phyloP scores from a whole-genome alignment of 2,113 vertebrate species.

The Pelmatolapia mariae region DNA sequence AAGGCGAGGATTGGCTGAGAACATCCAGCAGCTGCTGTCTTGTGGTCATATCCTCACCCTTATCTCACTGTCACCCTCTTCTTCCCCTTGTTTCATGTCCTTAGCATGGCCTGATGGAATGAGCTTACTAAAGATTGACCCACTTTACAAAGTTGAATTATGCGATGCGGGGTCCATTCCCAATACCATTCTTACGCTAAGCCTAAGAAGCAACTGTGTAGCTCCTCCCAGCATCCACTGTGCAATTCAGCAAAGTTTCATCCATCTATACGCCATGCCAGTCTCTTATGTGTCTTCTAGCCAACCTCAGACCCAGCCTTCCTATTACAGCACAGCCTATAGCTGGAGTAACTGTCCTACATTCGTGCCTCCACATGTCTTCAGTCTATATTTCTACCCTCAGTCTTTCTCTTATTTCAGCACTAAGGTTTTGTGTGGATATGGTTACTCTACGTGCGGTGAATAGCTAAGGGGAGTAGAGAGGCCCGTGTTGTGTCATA shows the following conservation, averaged over 20 bases:
- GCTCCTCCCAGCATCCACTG: not conserved
- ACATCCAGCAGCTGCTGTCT: constrained; percentile 15
- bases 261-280: not conserved
- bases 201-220: not conserved
- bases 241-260: constrained; percentile 10
- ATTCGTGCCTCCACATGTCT: not conserved
- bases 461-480: not conserved
- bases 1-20: not conserved
- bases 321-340: not conserved
- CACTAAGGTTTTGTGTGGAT: not conserved
- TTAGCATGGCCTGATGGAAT: constrained; percentile 26
- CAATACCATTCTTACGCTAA: not conserved
- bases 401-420: not conserved
- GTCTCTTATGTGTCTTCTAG: not conserved
- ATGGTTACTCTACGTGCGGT: constrained; percentile 23
- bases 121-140: constrained; percentile 43
- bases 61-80: not conserved
- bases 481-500: constrained; percentile 37
- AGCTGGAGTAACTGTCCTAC: constrained; percentile 16
- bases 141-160: constrained; percentile 31
- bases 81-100: not conserved
- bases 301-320: not conserved
- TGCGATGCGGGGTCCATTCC: not conserved
- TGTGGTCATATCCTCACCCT: not conserved
- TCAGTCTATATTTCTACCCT: not conserved